phyloP scores from a whole-genome alignment of 2,888 invertebrate species.

The Marasmarcha lunaedactyla region DNA sequence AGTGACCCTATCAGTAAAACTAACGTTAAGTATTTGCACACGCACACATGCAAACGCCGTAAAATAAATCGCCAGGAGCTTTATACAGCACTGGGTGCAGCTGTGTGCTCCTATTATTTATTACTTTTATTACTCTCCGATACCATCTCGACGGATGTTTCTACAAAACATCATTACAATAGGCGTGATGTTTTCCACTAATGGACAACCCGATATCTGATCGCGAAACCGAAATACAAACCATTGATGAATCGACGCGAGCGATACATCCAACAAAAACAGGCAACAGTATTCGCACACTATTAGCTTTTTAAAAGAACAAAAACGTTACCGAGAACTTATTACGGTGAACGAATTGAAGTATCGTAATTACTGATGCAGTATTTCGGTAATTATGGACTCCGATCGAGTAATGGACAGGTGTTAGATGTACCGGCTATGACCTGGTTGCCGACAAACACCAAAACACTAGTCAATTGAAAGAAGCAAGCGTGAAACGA shows the following conservation, averaged over 20 bases:
- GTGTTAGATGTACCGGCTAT: slow-evolving; percentile 15
- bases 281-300: slow-evolving; percentile 58
- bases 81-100: neutral
- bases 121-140: slow-evolving; percentile 53
- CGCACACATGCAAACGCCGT: neutral
- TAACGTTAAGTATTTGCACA: neutral
- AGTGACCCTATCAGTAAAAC: too few relatives aligned
- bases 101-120: slow-evolving; percentile 25
- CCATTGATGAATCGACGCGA: slow-evolving; percentile 19
- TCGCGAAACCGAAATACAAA: slow-evolving; percentile 53
- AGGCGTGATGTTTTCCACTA: slow-evolving; percentile 49
- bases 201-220: slow-evolving; percentile 47
- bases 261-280: too few relatives aligned
- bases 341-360: slow-evolving; percentile 53
- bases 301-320: slow-evolving; percentile 41
- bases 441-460: slow-evolving; percentile 23
- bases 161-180: slow-evolving; percentile 50
- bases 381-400: slow-evolving; percentile 44
- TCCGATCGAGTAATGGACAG: slow-evolving; percentile 31
- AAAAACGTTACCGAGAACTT: slow-evolving; percentile 45
- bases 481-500: too few relatives aligned
- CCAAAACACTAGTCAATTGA: slow-evolving; percentile 6
- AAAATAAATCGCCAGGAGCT: neutral
- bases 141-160: slow-evolving; percentile 60
- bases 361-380: slow-evolving; percentile 45